Evolutionary conservation across 2,113 vertebrate species (phyloP).

Genomic region (Conger conger): DNA sequence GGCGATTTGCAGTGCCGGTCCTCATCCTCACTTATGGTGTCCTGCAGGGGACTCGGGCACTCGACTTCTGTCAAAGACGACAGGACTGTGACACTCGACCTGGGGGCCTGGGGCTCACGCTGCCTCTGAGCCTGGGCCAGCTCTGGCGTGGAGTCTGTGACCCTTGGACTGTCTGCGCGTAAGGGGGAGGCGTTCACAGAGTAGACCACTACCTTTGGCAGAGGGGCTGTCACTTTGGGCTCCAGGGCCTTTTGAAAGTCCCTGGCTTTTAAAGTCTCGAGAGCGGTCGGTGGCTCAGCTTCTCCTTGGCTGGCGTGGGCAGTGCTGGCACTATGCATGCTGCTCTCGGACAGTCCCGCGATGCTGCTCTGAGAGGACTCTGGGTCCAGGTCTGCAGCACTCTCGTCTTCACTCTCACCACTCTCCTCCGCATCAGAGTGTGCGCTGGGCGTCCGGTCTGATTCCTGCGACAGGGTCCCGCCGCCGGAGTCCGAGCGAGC

Average conservation of each 20-base stretch:
- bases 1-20: slow-evolving; percentile 76
- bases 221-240: slow-evolving; percentile 72
- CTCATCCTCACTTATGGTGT: slow-evolving; percentile 66
- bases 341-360: slow-evolving; percentile 67
- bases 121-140: slow-evolving; percentile 76
- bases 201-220: slow-evolving; percentile 93
- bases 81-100: slow-evolving; percentile 65
- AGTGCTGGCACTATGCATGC: slow-evolving; percentile 64
- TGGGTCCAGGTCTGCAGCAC: slow-evolving; percentile 76
- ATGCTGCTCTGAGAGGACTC: slow-evolving; percentile 75
- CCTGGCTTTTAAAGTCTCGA: slow-evolving; percentile 65
- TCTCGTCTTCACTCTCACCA: slow-evolving; percentile 91
- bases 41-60: slow-evolving; percentile 67
- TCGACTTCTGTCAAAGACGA: slow-evolving; percentile 78
- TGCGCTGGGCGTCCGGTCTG: slow-evolving; percentile 83
- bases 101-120: slow-evolving; percentile 72
- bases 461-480: slow-evolving; percentile 84
- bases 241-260: slow-evolving; percentile 67
- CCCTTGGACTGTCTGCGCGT: slow-evolving; percentile 83
- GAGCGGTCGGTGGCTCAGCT: slow-evolving; percentile 39
- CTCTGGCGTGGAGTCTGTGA: slow-evolving; percentile 73
- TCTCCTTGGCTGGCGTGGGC: slow-evolving; percentile 58
- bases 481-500: slow-evolving; percentile 81
- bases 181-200: slow-evolving; percentile 82
- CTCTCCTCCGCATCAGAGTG: slow-evolving; percentile 92